Base-by-base conservation (phyloP, 2,113 vertebrate species). In the Pao palembangensis region DNA sequence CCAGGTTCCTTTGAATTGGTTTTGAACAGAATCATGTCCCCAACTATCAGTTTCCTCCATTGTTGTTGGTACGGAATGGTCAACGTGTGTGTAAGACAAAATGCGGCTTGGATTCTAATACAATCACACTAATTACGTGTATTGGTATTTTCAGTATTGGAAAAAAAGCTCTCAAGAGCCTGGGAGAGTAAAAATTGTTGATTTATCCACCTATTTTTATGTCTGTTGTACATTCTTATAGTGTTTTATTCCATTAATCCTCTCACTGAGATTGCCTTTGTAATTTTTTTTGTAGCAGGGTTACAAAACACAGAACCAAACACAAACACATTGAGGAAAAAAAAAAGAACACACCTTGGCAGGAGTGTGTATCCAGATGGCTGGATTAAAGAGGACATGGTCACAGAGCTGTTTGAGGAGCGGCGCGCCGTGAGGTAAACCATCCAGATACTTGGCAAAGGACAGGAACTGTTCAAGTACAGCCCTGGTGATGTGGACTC, bases 291-390 rank as follows among this genome's bases (percentile, higher is more conserved):
- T 58, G 58, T 55, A n/a, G 49, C 75, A 73, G 72, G 76, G 73
- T 75, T 61, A 16, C 20, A 46, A 67, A 53, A 72, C 60, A 69
- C 23, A 78, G 42, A 51, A 34, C 57, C 47, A 64, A 49, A 55
- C 28, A 38, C 19, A 59, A 23, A 54, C 61, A 51, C 7, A 51
- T 28, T 31, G 25, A 34, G 20, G 8, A 17, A 65, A 17, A 14
- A 51, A 61, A 63, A 16, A 75, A 20, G 57, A 55, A 62, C 42
- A 69, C 87, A 98, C 97, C 94, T 99, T 99, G 82, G 97, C 96
- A 67, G 97, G 96, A 1, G 96, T 99, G 79, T 99, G 96, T 88
- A 99, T 99, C 97, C 97, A 99, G 89, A 99, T 98, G 84, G 96
- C 96, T 18, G 97, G 94, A 67, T 99, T 99, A 89, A 99, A 99